Evolutionary conservation across 2,888 invertebrate genomes (phyloP), one percentile per base, ranked within the genome.

Genomic region (Flexamia atlantica): DNA sequence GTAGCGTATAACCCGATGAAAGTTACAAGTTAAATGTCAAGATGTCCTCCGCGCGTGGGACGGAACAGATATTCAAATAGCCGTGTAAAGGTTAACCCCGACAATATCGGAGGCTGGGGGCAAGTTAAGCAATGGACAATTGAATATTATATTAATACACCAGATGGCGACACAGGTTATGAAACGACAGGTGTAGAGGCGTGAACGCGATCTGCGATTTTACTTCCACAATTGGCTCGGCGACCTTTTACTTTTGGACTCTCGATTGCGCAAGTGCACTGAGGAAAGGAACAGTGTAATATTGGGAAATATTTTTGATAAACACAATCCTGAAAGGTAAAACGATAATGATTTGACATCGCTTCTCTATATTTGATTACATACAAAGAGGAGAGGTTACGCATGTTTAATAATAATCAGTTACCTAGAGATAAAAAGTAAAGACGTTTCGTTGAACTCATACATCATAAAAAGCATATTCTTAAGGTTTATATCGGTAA

Each of bases 71-170:
- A 72, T 76, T 76, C 40, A 76, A 76, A 76, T 76, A 28, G 0
- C 46, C 3, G 46, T 12, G 25, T 28, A 76, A 76, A 76, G 76
- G 76, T 76, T 76, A 46, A 32, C 14, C 42, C 5, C 20, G 2
- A 32, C 72, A 72, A 40, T 72, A 72, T n/a, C 46, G 5, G 28
- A 76, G 5, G 32, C 53, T 79, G 53, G 57, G 17, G 57, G 79
- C 57, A 10, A n/a, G 32, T 79, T 79, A 36, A 36, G 79, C 57
- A 79, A 79, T 7, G 17, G 17, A n/a, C 32, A 57, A 79, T 79
- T 79, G 57, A 79, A 79, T 79, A 79, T 79, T 79, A 79, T 79
- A 57, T 50, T 79, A 79, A 46, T 70, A 70, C 23, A 72, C 72
- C 72, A 42, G 72, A 3, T 72, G 76, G 23, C 17, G 32, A 23